Evolutionary conservation across 2,113 vertebrate genomes (phyloP), one percentile per base, ranked within the genome.

Genomic region (Gasterosteus aculeatus): DNA sequence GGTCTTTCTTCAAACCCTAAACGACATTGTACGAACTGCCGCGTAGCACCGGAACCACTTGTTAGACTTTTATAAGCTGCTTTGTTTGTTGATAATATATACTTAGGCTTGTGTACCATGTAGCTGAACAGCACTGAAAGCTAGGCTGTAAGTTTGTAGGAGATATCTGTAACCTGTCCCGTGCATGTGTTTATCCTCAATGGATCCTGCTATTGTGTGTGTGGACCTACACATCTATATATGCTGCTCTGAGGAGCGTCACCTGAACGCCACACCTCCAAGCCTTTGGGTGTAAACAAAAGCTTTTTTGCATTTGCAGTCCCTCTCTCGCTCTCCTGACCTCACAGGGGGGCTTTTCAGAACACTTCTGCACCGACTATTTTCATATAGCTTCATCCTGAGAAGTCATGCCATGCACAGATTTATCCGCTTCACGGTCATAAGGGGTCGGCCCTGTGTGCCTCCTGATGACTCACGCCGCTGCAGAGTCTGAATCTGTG

Each of bases 181-280:
- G 84, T 94, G 92, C 92, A 93, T 93, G 91, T 87, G 87, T 91
- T 89, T 80, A 90, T 73, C 83, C 69, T 80, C 82, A 80, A 74
- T 61, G 81, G 80, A 89, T 89, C 79, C 75, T 54, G 54, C 64
- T 83, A 54, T 73, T 66, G 67, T 72, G 67, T 72, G 83, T 83
- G 64, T 87, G 88, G 86, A 84, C 87, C 88, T 88, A 91, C 75
- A 68, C 85, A 90, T 74, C 22, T 26, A 72, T 85, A 90, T 83
- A 90, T 88, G 90, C 87, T 90, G 85, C 87, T 89, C 77, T 82
- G 84, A 89, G 60, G 53, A 83, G 86, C 76, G 35, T 71, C 80
- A 79, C 71, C 64, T 57, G 74, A 75, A 77, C 38, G 78, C 79
- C 35, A 38, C 35, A 38, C 77, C 71, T 82, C 31, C 67, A 72